Percentiles rank a stretch among this genome's conserved stretches.
Conservation (phyloP, 2,888 invertebrate genomes). For the Andrena flavipes region DNA sequence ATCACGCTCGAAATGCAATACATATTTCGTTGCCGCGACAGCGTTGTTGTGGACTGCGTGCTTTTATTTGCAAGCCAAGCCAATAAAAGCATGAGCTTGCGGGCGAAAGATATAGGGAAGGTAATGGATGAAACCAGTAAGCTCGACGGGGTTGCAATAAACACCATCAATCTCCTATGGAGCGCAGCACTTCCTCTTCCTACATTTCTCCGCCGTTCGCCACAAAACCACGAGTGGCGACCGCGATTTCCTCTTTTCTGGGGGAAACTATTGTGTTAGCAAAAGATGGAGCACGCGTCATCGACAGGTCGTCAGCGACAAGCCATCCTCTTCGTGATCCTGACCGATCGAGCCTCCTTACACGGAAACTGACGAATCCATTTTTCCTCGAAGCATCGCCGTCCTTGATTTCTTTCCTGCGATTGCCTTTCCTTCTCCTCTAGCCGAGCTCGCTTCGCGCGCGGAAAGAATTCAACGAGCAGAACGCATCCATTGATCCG, state of each 20-base stretch:
- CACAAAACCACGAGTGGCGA: constrained; percentile 1
- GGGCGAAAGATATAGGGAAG: constrained; percentile 37
- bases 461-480: neutral
- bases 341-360: constrained; percentile 3
- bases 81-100: constrained; percentile 36
- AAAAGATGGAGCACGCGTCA: constrained; percentile 31
- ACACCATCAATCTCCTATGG: constrained; percentile 75
- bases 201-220: constrained; percentile 23
- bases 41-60: neutral
- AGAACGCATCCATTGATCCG: neutral
- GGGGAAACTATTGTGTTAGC: constrained; percentile 23
- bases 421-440: neutral
- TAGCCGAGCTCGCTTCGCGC: neutral
- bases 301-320: constrained; percentile 17
- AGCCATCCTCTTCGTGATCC: neutral
- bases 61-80: constrained; percentile 47
- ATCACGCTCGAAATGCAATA: constrained; percentile 2
- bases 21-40: neutral
- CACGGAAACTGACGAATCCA: neutral
- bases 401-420: neutral
- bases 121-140: constrained; percentile 77
- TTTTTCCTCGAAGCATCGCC: neutral
- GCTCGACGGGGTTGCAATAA: constrained; percentile 75
- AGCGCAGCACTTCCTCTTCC: constrained; percentile 67
- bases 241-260: constrained; percentile 25